A percentile compares a stretch with the other conserved stretches of the same genome.
These are phyloP conservation scores for cattle (Bos taurus) DNA, from an alignment of 2,113 vertebrate species.

Conservation along the genomic window DNA sequence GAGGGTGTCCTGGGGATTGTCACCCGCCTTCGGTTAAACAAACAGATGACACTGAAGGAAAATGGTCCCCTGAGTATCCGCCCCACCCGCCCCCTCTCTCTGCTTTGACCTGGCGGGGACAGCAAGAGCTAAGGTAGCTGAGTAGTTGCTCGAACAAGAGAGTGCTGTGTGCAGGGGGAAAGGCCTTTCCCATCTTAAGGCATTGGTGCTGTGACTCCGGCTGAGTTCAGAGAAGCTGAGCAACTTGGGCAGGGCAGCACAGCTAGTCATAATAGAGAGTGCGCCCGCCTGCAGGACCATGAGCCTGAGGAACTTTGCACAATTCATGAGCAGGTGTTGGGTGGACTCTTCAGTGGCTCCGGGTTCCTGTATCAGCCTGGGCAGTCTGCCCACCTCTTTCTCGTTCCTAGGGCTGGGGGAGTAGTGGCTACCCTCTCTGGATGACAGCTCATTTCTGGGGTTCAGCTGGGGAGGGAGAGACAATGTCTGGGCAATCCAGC, in stretches of 20 bases:
- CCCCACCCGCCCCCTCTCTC: no score
- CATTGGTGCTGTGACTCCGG: not conserved
- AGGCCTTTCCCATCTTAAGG: not conserved
- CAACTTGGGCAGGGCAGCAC: not conserved
- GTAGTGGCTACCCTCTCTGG: not conserved
- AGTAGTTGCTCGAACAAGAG: fast-evolving
- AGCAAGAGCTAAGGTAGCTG: fast-evolving
- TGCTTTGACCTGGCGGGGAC: fast-evolving
- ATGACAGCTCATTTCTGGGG: not conserved
- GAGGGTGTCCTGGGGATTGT: not conserved
- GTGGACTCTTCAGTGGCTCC: not conserved
- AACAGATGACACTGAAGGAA: not conserved
- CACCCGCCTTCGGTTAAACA: not conserved
- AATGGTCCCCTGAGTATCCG: not conserved
- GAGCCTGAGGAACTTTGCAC: not conserved
- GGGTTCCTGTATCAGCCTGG: not conserved
- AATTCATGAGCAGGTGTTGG: not conserved
- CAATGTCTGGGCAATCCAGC: not conserved
- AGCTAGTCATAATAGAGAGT: not conserved
- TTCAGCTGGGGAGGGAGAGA: not conserved
- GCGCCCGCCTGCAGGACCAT: fast-evolving
- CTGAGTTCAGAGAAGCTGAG: not conserved
- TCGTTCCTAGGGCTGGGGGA: not conserved
- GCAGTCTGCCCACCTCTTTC: not conserved
- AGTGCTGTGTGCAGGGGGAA: not conserved